phyloP scores from a whole-genome alignment of 1,140 invertebrate species.

The Saccostrea glomerata region DNA sequence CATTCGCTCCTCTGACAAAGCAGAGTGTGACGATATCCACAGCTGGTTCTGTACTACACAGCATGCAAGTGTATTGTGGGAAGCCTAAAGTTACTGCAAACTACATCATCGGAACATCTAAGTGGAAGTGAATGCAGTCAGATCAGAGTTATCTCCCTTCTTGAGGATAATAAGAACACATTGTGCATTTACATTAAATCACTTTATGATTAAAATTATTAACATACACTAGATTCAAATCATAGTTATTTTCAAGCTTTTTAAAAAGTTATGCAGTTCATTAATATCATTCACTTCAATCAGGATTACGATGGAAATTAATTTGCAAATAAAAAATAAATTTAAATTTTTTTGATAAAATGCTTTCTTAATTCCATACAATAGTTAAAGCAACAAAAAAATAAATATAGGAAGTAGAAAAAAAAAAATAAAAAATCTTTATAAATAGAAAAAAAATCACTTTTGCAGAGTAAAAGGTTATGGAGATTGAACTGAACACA shows the following conservation, averaged over 20 bases:
- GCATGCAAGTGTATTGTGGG: constrained; percentile 27
- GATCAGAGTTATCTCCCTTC: not conserved
- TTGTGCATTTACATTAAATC: not conserved
- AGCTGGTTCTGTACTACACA: constrained; percentile 30
- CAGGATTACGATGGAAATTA: not conserved
- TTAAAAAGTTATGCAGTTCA: not conserved
- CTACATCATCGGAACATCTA: not conserved
- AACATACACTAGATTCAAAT: not conserved
- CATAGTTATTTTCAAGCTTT: not conserved
- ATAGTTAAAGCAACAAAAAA: constrained; percentile 6
- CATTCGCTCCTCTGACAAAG: constrained; percentile 23
- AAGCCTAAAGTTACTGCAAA: constrained; percentile 3
- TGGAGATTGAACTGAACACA: constrained; percentile 44
- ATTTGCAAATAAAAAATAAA: constrained; percentile 6
- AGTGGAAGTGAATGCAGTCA: not conserved
- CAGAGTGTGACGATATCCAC: constrained; percentile 22
- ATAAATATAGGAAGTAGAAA: not conserved
- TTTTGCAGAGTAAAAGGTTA: not conserved
- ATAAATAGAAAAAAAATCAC: constrained; percentile 9
- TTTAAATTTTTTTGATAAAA: not conserved
- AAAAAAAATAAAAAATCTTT: not conserved
- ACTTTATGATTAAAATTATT: not conserved
- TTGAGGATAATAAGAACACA: not conserved
- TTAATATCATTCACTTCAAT: not conserved
- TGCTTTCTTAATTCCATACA: not conserved